phyloP scores from a whole-genome alignment of 2,113 vertebrate genomes.

The Sigmodon hispidus region DNA sequence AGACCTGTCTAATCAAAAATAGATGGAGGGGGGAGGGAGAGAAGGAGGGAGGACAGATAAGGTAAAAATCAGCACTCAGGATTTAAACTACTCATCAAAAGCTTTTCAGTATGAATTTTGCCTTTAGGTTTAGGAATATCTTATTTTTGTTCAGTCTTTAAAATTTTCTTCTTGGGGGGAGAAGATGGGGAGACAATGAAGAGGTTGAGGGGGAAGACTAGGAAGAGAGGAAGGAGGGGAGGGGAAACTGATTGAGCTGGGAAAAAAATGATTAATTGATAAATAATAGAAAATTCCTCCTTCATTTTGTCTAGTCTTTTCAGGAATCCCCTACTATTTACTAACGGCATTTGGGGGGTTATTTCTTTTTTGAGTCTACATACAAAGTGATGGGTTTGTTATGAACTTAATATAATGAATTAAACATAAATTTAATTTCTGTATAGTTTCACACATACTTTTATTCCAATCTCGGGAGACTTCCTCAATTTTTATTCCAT shows the following conservation, averaged over 20 bases:
- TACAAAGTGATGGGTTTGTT: background rate
- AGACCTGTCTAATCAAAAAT: no score
- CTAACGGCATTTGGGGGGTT: background rate
- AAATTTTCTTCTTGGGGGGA: background rate
- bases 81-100: background rate
- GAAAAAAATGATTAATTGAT: background rate
- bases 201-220: background rate
- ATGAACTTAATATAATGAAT: background rate
- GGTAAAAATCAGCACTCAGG: background rate
- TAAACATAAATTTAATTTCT: background rate
- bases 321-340: background rate
- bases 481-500: background rate
- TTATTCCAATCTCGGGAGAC: background rate
- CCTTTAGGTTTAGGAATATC: background rate
- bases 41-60: no score
- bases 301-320: conserved; percentile 25
- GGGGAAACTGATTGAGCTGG: background rate
- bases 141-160: background rate
- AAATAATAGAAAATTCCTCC: background rate
- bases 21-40: no score
- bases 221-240: background rate
- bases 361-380: background rate
- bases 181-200: fast-evolving
- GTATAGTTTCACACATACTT: background rate
- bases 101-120: conserved; percentile 10